phyloP scores from a whole-genome alignment of 2,888 invertebrate genomes.

The Ctenicera cuprea region DNA sequence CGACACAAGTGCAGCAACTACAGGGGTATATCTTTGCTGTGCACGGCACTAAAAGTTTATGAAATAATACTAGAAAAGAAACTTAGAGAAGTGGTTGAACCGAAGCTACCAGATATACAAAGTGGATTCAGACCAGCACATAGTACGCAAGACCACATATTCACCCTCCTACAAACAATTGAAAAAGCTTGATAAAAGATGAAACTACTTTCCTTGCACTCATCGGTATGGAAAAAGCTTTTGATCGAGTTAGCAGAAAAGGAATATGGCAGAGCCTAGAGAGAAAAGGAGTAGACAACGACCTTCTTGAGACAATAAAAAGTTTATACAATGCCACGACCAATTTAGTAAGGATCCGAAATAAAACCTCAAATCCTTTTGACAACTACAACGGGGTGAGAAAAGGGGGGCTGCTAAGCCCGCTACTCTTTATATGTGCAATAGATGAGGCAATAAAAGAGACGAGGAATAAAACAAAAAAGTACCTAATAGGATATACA shows the following conservation, averaged over 20 bases:
- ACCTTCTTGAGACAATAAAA: not conserved
- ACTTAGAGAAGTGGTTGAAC: constrained; percentile 33
- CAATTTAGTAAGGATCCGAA: not conserved
- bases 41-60: constrained; percentile 36
- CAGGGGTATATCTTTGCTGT: constrained; percentile 41
- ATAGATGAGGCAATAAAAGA: constrained; percentile 20
- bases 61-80: constrained; percentile 40
- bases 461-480: not conserved
- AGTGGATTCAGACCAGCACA: constrained; percentile 42
- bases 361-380: not conserved
- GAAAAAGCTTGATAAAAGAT: constrained; percentile 36
- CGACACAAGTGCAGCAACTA: constrained; percentile 46
- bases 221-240: not conserved
- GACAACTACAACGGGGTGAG: not conserved
- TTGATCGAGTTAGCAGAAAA: not conserved
- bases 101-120: constrained; percentile 31
- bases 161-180: constrained; percentile 18
- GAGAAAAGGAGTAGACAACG: not conserved
- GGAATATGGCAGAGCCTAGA: not conserved
- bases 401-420: not conserved
- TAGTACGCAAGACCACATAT: constrained; percentile 34
- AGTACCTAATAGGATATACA: not conserved
- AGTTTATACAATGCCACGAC: not conserved
- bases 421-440: constrained; percentile 8
- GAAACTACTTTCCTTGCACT: not conserved